These are phyloP conservation scores for Falco novaeseelandiae DNA, from an alignment of 2,797 vertebrate genomes.

Conservation along the genomic window DNA sequence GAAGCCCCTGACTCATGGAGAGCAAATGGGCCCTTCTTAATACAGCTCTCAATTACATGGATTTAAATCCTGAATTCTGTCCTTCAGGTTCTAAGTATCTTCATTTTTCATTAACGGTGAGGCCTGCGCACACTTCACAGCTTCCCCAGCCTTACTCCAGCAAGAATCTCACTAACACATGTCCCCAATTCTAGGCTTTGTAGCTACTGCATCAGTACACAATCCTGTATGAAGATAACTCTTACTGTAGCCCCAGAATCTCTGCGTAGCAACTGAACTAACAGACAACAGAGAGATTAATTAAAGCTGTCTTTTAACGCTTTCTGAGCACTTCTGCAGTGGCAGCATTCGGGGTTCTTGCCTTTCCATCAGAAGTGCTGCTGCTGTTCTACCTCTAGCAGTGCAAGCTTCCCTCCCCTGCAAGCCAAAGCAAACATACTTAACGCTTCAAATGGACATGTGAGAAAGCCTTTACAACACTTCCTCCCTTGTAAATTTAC, in stretches of 20 bases:
- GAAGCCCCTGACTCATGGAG: not conserved
- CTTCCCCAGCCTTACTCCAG: not conserved
- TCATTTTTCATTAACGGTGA: not conserved
- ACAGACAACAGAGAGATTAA: not conserved
- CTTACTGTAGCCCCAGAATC: not conserved
- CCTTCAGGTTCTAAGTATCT: not conserved
- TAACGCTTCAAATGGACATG: not conserved
- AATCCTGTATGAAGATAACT: not conserved
- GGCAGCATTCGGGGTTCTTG: not conserved
- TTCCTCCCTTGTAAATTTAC: not conserved
- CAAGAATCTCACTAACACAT: not conserved
- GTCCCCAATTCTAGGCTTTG: not conserved
- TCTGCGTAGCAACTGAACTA: not conserved
- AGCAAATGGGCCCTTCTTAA: not conserved
- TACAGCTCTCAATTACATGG: not conserved
- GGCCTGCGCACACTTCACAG: not conserved
- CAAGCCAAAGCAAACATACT: not conserved
- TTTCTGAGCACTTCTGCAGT: not conserved
- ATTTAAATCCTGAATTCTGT: not conserved
- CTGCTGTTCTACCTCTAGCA: not conserved
- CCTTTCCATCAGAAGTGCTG: not conserved
- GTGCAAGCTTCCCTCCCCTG: not conserved
- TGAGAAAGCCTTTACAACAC: not conserved
- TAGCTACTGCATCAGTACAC: not conserved
- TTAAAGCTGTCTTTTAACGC: not conserved